Conservation (phyloP, 30 jellyfish, hydroid and myxozoan genomes). For the Chironex yamaguchii region DNA sequence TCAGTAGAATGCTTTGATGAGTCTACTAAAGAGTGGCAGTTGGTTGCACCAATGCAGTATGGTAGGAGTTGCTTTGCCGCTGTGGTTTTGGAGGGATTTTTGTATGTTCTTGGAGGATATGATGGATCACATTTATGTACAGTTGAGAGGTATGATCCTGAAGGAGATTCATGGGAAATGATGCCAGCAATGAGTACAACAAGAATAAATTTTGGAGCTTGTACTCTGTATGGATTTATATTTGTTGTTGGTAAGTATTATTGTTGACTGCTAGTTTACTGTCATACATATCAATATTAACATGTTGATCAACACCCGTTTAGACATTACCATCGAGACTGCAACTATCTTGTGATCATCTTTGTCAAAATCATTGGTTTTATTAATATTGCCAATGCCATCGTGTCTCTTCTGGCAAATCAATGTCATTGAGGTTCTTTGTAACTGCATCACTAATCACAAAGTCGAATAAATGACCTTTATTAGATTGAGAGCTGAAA, state of each 20-base stretch:
- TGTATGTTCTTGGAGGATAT: slow-evolving; percentile 90
- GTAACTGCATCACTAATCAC: too few species aligned
- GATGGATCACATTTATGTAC: slow-evolving; percentile 82
- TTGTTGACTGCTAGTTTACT: too few species aligned
- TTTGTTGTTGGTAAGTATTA: slow-evolving; percentile 91
- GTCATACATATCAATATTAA: too few species aligned
- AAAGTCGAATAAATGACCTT: too few species aligned
- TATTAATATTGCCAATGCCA: too few species aligned
- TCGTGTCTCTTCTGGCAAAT: too few species aligned
- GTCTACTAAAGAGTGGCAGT: slow-evolving; percentile 66
- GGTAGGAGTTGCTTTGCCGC: slow-evolving; percentile 93
- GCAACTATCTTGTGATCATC: too few species aligned
- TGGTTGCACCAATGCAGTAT: slow-evolving; percentile 79
- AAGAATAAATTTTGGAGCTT: slow-evolving; percentile 92
- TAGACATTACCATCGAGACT: too few species aligned
- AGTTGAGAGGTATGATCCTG: slow-evolving; percentile 88
- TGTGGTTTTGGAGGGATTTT: slow-evolving; percentile 84
- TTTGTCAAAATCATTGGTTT: too few species aligned
- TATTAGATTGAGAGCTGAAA: too few species aligned
- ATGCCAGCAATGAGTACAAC: slow-evolving; percentile 98
- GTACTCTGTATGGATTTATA: slow-evolving; percentile 87
- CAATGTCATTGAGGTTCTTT: too few species aligned
- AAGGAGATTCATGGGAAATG: slow-evolving; percentile 81
- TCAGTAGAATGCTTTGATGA: slow-evolving; percentile 88
- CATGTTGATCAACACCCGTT: too few species aligned